Evolutionary conservation across 2,113 vertebrate species (phyloP).

Genomic region (Rhinichthys klamathensis): DNA sequence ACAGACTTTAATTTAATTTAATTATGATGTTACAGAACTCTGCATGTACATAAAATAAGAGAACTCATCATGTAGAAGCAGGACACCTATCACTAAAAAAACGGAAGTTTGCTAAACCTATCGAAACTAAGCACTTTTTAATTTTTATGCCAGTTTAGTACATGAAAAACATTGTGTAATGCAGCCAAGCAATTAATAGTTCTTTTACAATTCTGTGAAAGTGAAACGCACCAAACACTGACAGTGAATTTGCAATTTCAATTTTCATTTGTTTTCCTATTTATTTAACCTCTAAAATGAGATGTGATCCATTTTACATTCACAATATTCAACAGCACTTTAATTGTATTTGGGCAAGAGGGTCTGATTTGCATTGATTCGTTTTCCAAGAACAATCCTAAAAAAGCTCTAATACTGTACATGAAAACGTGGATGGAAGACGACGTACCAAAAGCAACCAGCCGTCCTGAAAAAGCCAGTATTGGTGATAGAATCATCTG

Average conservation of each 20-base stretch:
- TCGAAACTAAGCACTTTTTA: not conserved
- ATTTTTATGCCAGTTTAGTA: not conserved
- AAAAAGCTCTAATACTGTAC: not conserved
- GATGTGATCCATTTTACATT: not conserved
- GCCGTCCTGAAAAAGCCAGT: no score
- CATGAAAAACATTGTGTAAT: not conserved
- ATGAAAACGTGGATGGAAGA: not conserved
- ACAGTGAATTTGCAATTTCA: not conserved
- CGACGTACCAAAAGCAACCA: not conserved
- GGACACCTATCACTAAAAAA: not conserved
- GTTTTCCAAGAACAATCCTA: not conserved
- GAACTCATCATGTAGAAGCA: not conserved
- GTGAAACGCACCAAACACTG: no score
- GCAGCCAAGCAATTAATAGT: not conserved
- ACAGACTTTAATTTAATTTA: constrained; percentile 40
- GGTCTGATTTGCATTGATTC: not conserved
- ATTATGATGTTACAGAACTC: not conserved
- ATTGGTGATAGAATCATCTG: not conserved
- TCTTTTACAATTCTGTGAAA: no score
- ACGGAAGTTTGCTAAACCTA: not conserved
- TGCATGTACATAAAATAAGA: constrained; percentile 16
- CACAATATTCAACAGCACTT: not conserved
- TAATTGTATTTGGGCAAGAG: not conserved
- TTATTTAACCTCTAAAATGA: not conserved
- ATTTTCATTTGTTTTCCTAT: not conserved